Evolutionary conservation across 2,888 invertebrate genomes (phyloP), one percentile per base, ranked within the genome.

Genomic region (Polymixis flavicincta): DNA sequence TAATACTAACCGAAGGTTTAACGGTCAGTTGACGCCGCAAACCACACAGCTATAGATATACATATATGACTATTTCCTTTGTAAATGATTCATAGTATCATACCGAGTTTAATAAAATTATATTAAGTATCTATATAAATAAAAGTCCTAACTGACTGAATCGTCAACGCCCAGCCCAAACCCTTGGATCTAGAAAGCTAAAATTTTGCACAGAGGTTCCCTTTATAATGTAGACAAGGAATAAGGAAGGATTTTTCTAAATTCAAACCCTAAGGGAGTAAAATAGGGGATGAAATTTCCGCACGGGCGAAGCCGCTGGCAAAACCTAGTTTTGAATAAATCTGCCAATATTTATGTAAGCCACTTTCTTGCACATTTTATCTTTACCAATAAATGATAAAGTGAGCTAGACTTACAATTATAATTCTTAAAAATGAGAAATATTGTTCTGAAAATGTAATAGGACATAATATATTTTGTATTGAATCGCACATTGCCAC

Each of bases 1-100:
- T 78, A 78, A 78, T 78, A 78, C 63, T 50, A 64, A 60, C 45
- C 32, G 48, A 63, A 59, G 69, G 70, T 71, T 82, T 68, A 57
- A 74, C 61, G 64, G 52, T n/a, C 57, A 54, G 57, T 69, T 83
- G 74, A 74, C 70, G 67, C 55, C 55, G 4, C 65, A 63, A 70
- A 70, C 70, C 52, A 64, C 57, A 22, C 19, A 48, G 9, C 11
- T 66, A 45, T 19, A n/a, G n/a, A n/a, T n/a, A n/a, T n/a, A n/a
- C n/a, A 11, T 28, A 54, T 67, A 60, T 32, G 6, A 74, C 25
- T 60, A 65, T 68, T 68, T 79, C 70, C 83, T 71, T 64, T 57
- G 7, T 25, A 19, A 71, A 48, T 83, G 67, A 83, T 61, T 79
- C 75, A 79, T 59, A 45, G 54, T 37, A 11, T 25, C n/a, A 52